Evolutionary conservation across 2,888 invertebrate genomes (phyloP), one percentile per base, ranked within the genome.

Genomic region (Epinotia ramella): DNA sequence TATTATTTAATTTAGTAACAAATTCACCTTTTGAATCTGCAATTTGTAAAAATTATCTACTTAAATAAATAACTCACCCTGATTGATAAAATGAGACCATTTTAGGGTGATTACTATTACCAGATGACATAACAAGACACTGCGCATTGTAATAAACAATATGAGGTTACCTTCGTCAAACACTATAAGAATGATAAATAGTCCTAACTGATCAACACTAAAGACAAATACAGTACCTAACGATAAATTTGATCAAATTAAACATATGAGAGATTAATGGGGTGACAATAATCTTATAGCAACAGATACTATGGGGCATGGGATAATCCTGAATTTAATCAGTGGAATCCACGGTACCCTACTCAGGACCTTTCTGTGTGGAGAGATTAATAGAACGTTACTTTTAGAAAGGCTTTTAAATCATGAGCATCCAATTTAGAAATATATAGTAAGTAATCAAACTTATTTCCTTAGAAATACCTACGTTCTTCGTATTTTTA

Each of bases 271-370:
- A 89, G 90, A 91, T 92, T 91, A 93, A 92, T 92, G 91, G 90
- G 87, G 91, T 93, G 93, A 93, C 93, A 92, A 93, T 93, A 93
- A 93, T 93, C 90, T 92, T 88, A 89, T 84, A 85, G 88, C 87
- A 83, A 86, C 86, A 82, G 85, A 84, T 83, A 86, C 84, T 83
- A 82, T 81, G 84, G 88, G 87, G 82, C 82, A 81, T 80, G 85
- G 90, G 92, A 91, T 93, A 88, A 92, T 89, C 90, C 91, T 81
- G 84, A 91, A 91, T 92, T 91, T 92, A 92, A 93, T 93, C 92
- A 93, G 89, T 70, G 84, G 83, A 84, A 84, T 84, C 84, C 80
- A 81, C 87, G 79, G 84, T 83, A 85, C 88, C 89, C 88, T 85
- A 80, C 82, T 79, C 81, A 44, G 60, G 70, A 70, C 70, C 70